These are phyloP conservation scores for Tenthredo scrophulariae DNA, from an alignment of 2,888 invertebrate species.

Conservation along the genomic window DNA sequence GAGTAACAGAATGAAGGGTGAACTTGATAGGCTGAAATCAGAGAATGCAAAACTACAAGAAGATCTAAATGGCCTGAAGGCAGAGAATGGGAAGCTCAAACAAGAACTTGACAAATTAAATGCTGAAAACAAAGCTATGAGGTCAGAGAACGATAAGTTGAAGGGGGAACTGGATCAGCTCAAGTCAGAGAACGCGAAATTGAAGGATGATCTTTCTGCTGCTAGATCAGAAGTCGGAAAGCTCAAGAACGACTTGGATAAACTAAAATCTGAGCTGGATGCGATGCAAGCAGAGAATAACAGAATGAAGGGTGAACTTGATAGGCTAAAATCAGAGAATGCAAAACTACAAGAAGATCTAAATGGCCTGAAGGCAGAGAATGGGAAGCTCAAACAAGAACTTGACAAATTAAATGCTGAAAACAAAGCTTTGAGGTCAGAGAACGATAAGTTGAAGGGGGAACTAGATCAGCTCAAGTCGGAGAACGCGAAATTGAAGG, in stretches of 20 bases:
- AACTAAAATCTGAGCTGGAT: slow-evolving; percentile 57
- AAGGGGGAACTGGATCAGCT: slow-evolving; percentile 57
- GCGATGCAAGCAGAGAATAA: slow-evolving; percentile 56
- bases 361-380: slow-evolving; percentile 54
- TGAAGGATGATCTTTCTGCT: slow-evolving; percentile 55
- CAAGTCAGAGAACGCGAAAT: slow-evolving; percentile 44
- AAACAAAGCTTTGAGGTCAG: slow-evolving; percentile 54
- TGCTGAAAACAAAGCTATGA: slow-evolving; percentile 51
- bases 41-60: slow-evolving; percentile 16
- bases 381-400: slow-evolving; percentile 55
- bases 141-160: slow-evolving; percentile 54
- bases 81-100: slow-evolving; percentile 57
- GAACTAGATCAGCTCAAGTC: slow-evolving; percentile 52
- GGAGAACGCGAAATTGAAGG: slow-evolving; percentile 51
- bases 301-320: slow-evolving; percentile 57
- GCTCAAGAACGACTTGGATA: slow-evolving; percentile 55
- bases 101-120: slow-evolving; percentile 56
- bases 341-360: slow-evolving; percentile 25
- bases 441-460: slow-evolving; percentile 58
- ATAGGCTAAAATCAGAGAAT: slow-evolving; percentile 21
- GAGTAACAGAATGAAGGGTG: slow-evolving; percentile 58
- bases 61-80: slow-evolving; percentile 42
- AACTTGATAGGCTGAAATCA: slow-evolving; percentile 48
- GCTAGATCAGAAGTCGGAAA: slow-evolving; percentile 44
- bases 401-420: slow-evolving; percentile 56